Conservation (phyloP, 2,888 invertebrate species). For the Cryptosula pallasiana region DNA sequence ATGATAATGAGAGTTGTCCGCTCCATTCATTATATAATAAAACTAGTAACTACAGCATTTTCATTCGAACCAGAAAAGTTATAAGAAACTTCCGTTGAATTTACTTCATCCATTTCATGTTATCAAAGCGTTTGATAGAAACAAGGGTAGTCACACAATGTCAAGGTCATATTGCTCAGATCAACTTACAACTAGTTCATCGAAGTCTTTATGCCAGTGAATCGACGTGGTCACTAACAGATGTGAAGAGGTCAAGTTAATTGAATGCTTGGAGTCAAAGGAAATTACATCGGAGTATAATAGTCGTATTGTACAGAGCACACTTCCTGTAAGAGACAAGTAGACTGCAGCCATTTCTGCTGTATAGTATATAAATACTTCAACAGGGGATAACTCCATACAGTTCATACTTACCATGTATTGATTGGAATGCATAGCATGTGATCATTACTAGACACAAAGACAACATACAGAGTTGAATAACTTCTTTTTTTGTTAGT, state of each 20-base stretch:
- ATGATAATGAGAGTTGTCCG: too few species aligned
- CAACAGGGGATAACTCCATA: too few species aligned
- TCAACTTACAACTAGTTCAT: not conserved
- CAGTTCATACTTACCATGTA: slow-evolving; percentile 42
- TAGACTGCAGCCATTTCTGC: too few species aligned
- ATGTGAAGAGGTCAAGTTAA: not conserved
- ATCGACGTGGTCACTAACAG: not conserved
- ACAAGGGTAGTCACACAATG: too few species aligned
- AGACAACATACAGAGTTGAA: slow-evolving; percentile 32
- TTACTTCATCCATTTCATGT: too few species aligned
- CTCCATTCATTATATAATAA: too few species aligned
- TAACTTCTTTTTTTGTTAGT: slow-evolving; percentile 33
- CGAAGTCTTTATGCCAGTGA: slow-evolving; percentile 4
- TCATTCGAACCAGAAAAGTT: too few species aligned
- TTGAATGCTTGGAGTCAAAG: not conserved
- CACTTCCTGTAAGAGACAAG: not conserved
- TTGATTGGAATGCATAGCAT: slow-evolving; percentile 31
- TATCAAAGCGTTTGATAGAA: too few species aligned
- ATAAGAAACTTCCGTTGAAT: too few species aligned
- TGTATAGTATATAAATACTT: too few species aligned
- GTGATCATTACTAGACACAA: slow-evolving; percentile 28
- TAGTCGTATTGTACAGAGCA: not conserved
- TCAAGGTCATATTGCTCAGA: too few species aligned
- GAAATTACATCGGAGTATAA: not conserved
- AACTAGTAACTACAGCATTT: too few species aligned